Percentiles rank a stretch among this genome's conserved stretches.
These are phyloP conservation scores for Lysandra coridon DNA, from an alignment of 2,888 invertebrate species.

Conservation along the genomic window DNA sequence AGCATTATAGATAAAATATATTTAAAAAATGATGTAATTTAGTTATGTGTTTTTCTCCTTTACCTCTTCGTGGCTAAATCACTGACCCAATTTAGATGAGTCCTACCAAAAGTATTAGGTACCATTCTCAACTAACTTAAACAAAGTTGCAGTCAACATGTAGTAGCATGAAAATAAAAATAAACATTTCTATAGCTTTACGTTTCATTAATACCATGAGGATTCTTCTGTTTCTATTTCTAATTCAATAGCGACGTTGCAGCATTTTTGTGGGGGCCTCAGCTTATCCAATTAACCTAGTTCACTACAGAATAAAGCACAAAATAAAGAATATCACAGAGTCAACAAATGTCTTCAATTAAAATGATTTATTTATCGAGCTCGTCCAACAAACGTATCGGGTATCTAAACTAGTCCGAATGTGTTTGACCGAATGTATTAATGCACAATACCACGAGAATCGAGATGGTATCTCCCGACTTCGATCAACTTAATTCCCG, in stretches of 20 bases:
- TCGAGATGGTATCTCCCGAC: conserved; percentile 40
- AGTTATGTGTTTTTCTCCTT: neutral
- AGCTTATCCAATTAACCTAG: conserved; percentile 7
- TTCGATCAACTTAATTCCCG: conserved; percentile 51
- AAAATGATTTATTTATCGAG: neutral
- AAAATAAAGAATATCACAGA: neutral
- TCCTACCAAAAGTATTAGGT: too few species aligned
- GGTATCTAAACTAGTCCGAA: neutral
- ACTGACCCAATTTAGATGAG: too few species aligned
- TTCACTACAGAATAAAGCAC: neutral
- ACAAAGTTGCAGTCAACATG: neutral
- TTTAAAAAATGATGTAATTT: too few species aligned
- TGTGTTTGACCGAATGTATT: conserved; percentile 23
- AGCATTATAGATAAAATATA: too few species aligned
- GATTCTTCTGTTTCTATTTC: conserved; percentile 17
- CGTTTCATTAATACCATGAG: neutral
- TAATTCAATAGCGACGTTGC: conserved; percentile 1
- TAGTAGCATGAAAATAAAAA: neutral
- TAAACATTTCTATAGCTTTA: neutral
- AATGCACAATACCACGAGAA: conserved; percentile 9
- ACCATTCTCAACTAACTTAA: neutral
- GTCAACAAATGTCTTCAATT: conserved; percentile 17
- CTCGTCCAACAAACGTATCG: neutral
- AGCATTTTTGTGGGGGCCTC: neutral
- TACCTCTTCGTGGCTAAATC: too few species aligned